A percentile compares a stretch with the other conserved stretches of the same genome.
phyloP scores from a whole-genome alignment of 2,888 invertebrate genomes.

The Tineola bisselliella region DNA sequence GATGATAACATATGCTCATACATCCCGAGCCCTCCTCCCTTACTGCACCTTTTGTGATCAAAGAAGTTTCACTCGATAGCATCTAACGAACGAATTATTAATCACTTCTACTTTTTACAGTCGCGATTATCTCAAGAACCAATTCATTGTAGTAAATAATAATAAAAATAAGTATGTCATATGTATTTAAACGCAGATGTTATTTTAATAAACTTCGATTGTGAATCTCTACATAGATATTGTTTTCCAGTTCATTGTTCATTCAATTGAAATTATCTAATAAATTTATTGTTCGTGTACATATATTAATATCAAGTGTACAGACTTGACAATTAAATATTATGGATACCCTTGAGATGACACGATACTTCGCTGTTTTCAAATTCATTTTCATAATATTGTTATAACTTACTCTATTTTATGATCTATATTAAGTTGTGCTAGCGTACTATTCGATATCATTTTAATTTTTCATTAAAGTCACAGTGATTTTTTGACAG shows the following conservation, averaged over 20 bases:
- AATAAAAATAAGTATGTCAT: not conserved
- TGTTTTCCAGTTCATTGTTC: conserved; percentile 29
- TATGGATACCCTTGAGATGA: conserved; percentile 49
- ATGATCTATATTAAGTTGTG: too few species aligned
- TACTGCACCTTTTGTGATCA: conserved; percentile 15
- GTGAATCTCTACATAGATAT: not conserved
- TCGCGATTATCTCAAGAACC: not conserved
- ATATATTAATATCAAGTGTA: conserved; percentile 37
- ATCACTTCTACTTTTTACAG: conserved; percentile 5
- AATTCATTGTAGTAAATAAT: not conserved
- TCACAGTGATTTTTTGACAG: too few species aligned
- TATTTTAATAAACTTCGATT: not conserved
- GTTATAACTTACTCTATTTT: not conserved
- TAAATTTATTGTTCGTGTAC: conserved; percentile 23
- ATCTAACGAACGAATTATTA: not conserved
- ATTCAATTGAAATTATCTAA: conserved; percentile 36
- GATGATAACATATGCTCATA: conserved; percentile 13
- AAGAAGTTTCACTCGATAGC: not conserved
- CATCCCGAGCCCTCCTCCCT: not conserved
- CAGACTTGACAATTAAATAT: conserved; percentile 45
- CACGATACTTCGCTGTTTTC: conserved; percentile 21
- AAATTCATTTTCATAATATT: not conserved
- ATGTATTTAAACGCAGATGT: not conserved
- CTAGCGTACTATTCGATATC: too few species aligned
- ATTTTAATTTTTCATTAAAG: too few species aligned